These are phyloP conservation scores for Lamprotornis superbus DNA, from an alignment of 2,113 vertebrate genomes.

Conservation along the genomic window DNA sequence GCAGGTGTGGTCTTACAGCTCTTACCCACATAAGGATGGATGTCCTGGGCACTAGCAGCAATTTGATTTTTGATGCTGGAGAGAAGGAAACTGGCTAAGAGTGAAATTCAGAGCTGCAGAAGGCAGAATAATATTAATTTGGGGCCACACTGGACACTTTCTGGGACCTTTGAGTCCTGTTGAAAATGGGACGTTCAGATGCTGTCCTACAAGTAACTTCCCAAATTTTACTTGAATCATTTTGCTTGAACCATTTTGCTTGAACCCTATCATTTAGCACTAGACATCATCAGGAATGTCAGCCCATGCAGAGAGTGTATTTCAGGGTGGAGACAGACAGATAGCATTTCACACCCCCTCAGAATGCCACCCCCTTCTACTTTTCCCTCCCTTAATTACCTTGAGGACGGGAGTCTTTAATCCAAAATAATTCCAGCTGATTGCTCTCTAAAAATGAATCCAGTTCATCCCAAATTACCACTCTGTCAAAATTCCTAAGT, in stretches of 20 bases:
- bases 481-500: neutral
- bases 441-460: neutral
- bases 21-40: accelerated
- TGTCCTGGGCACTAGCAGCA: neutral
- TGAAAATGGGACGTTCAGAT: neutral
- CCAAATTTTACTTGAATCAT: neutral
- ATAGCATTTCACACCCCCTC: neutral
- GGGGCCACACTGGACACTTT: neutral
- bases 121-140: neutral
- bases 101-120: neutral
- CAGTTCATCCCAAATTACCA: neutral
- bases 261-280: neutral
- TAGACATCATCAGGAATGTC: neutral
- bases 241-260: neutral
- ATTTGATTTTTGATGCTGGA: neutral
- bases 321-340: neutral
- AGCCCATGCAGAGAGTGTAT: neutral
- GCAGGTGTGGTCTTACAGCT: neutral
- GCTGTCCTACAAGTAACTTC: neutral
- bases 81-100: neutral
- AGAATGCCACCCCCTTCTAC: neutral
- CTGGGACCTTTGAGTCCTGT: neutral
- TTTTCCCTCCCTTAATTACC: neutral
- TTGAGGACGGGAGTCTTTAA: neutral
- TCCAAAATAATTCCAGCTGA: neutral